phyloP scores from a whole-genome alignment of 2,797 vertebrate genomes.

The Parauchenoglanis punctatus region DNA sequence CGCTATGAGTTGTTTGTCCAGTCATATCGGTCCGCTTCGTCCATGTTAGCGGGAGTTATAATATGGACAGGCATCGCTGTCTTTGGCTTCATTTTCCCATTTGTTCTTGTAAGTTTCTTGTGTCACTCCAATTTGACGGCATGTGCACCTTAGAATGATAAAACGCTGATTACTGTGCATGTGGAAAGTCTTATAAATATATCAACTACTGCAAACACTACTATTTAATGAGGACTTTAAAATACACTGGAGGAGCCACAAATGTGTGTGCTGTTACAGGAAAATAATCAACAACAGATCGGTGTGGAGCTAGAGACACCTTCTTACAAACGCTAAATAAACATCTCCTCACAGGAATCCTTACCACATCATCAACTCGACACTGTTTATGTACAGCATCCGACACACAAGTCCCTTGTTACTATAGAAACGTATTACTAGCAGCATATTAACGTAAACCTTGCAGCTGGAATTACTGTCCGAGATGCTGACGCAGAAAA shows the following conservation, averaged over 20 bases:
- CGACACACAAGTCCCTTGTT: not conserved
- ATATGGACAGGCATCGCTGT: constrained; percentile 69
- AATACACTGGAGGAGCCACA: not conserved
- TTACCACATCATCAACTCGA: not conserved
- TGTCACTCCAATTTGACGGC: not conserved
- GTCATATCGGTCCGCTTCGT: constrained; percentile 76
- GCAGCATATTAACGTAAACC: not conserved
- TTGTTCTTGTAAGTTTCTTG: constrained; percentile 78
- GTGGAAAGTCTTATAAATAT: not conserved
- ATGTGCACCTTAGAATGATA: not conserved
- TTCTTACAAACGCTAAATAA: no score
- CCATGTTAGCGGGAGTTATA: constrained; percentile 69
- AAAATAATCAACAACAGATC: not conserved
- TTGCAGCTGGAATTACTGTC: not conserved
- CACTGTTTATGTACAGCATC: not conserved
- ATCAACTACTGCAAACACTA: not conserved
- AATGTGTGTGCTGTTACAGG: not conserved
- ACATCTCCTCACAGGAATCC: not conserved
- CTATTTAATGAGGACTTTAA: not conserved
- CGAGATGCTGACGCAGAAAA: not conserved
- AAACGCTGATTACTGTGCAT: not conserved
- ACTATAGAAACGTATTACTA: not conserved
- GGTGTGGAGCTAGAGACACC: not conserved
- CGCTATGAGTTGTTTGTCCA: constrained; percentile 82
- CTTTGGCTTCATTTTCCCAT: constrained; percentile 79